Evolutionary conservation across 2,113 vertebrate genomes (phyloP).

Genomic region (Egretta garzetta): DNA sequence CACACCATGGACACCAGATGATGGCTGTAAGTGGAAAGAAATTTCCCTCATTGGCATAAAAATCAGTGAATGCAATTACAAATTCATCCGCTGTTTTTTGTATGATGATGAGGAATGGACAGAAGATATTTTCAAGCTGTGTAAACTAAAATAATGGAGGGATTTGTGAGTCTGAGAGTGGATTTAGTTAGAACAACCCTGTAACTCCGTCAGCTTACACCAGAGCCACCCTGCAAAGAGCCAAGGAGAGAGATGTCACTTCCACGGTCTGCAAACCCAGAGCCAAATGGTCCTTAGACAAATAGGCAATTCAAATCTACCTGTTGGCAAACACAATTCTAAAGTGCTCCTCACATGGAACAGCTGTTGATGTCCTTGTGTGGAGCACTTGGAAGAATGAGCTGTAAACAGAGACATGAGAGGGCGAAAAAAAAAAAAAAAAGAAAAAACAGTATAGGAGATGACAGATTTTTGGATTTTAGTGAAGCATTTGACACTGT

Average conservation of each 20-base stretch:
- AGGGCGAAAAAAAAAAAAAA: rapidly evolving
- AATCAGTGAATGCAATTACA: background rate
- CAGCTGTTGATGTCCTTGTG: background rate
- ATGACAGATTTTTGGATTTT: slow-evolving; percentile 16
- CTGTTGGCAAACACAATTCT: background rate
- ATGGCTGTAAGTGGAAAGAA: background rate
- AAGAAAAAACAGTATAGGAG: background rate
- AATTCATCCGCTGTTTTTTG: background rate
- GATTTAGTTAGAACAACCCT: background rate
- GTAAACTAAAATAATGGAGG: background rate
- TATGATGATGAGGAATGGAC: rapidly evolving
- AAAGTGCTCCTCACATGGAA: background rate
- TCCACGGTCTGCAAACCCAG: background rate
- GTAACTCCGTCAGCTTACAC: background rate
- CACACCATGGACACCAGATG: rapidly evolving
- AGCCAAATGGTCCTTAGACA: background rate
- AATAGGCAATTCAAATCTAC: background rate
- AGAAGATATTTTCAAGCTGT: background rate
- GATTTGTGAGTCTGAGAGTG: background rate
- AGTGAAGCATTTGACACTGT: background rate
- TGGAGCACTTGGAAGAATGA: background rate
- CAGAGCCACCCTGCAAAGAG: background rate
- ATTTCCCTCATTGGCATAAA: background rate
- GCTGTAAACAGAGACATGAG: background rate
- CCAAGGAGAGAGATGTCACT: background rate